A percentile compares a stretch with the other conserved stretches of the same genome.
Evolutionary conservation across 1,140 invertebrate genomes (phyloP).

Genomic region (Leptinotarsa defecta): DNA sequence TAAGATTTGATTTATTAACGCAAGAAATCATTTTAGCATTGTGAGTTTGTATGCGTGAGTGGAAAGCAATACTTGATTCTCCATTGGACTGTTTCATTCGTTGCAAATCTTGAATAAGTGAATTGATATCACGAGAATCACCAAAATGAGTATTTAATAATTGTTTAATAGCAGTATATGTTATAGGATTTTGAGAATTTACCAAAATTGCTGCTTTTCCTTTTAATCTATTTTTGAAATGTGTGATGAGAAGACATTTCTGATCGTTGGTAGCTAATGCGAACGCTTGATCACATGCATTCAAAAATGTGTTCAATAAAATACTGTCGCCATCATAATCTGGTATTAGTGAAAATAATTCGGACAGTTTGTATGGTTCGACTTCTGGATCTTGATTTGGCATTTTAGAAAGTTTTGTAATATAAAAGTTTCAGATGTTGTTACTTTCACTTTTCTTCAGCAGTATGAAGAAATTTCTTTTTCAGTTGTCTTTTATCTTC

Average conservation of each 20-base stretch:
- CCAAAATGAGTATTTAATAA: constrained; percentile 28
- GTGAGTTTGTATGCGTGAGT: constrained; percentile 14
- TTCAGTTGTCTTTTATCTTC: too few species aligned
- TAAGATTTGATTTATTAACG: constrained; percentile 22
- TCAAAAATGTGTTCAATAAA: constrained; percentile 26
- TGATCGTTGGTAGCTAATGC: constrained; percentile 17
- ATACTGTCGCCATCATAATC: constrained; percentile 31
- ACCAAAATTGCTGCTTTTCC: constrained; percentile 23
- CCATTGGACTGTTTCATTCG: constrained; percentile 13
- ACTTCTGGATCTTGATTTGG: constrained; percentile 1
- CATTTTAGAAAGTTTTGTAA: too few species aligned
- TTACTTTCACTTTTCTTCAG: too few species aligned
- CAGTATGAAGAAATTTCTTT: neutral
- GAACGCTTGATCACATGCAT: constrained; percentile 22
- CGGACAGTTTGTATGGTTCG: constrained; percentile 28
- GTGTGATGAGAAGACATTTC: constrained; percentile 23
- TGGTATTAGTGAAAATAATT: constrained; percentile 30
- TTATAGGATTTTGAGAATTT: constrained; percentile 19
- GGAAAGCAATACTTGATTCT: constrained; percentile 22
- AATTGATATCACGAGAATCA: constrained; percentile 22
- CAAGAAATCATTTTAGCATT: constrained; percentile 26
- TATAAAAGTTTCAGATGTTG: too few species aligned
- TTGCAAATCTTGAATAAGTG: constrained; percentile 29
- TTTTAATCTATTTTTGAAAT: constrained; percentile 31
- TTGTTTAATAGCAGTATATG: constrained; percentile 25